Conservation (phyloP, 2,888 invertebrate genomes). For the Limnephilus marmoratus region DNA sequence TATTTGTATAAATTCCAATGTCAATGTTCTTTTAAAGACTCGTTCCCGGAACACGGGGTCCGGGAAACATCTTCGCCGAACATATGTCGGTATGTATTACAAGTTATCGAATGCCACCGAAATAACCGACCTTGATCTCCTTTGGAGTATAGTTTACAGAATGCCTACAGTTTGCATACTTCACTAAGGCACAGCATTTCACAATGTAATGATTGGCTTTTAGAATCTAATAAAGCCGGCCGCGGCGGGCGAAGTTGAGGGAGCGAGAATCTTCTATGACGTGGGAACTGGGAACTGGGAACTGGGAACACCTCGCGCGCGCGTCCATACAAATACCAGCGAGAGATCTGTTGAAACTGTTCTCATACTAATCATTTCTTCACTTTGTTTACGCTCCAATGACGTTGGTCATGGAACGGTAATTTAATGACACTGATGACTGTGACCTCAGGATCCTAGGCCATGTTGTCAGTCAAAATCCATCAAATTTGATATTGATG, state of each 20-base stretch:
- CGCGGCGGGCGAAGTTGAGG: neutral
- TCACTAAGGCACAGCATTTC: slow-evolving; percentile 5
- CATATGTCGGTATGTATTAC: neutral
- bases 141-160: neutral
- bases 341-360: neutral
- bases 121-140: slow-evolving; percentile 12
- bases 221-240: slow-evolving; percentile 21
- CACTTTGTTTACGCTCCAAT: neutral
- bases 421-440: neutral
- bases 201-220: slow-evolving; percentile 33
- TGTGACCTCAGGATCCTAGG: neutral
- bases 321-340: neutral
- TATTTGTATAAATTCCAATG: neutral
- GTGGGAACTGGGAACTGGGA: neutral
- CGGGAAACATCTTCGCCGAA: neutral
- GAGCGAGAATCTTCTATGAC: slow-evolving; percentile 9
- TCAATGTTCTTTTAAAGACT: neutral
- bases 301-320: neutral
- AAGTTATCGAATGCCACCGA: neutral
- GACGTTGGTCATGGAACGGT: neutral
- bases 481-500: no score
- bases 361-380: neutral
- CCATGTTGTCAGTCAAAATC: neutral
- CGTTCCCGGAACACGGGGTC: neutral
- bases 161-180: neutral